Evolutionary conservation across 2,888 invertebrate genomes (phyloP), one percentile per base, ranked within the genome.

Genomic region (Strigamia maritima): DNA sequence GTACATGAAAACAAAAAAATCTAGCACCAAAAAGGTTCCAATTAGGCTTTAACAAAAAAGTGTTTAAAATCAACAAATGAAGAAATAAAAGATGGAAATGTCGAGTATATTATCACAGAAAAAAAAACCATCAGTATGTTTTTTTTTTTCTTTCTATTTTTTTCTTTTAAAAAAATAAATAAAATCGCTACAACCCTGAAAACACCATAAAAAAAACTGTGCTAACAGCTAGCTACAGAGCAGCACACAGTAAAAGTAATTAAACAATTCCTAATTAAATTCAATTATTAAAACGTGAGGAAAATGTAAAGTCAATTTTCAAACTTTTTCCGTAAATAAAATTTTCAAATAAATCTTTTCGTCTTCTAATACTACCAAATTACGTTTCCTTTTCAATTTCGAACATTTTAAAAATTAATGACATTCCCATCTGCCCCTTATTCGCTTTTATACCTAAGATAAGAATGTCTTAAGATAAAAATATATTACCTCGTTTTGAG

Each of bases 401-500:
- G 49, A 60, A 16, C 60, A 24, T 60, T 60, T 60, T 60, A 60
- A 60, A 60, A 60, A 60, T 60, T 60, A 60, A 60, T 60, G 60
- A 60, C 60, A 16, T 60, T 60, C 60, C 60, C 60, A 60, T 60
- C 60, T 60, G 22, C 60, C 60, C 19, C 60, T 60, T 60, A 60
- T 60, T 60, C 60, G 19, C 60, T 60, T 22, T 60, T 60, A 60
- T 22, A 60, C 60, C 49, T 60, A 22, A 22, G 60, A 60, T 60
- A 60, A 60, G 60, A 60, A 24, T 60, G 60, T 60, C 60, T 60
- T 60, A 60, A 49, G 60, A 60, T 60, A 60, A 60, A 60, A 60
- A 60, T 60, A 60, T 60, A 60, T 60, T 60, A 24, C 60, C 60
- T 60, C 60, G 60, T 60, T 60, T 60, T 60, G 60, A 60, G 60